Evolutionary conservation across 2,113 vertebrate genomes (phyloP), one percentile per base, ranked within the genome.

Genomic region (Cheilinus undulatus): DNA sequence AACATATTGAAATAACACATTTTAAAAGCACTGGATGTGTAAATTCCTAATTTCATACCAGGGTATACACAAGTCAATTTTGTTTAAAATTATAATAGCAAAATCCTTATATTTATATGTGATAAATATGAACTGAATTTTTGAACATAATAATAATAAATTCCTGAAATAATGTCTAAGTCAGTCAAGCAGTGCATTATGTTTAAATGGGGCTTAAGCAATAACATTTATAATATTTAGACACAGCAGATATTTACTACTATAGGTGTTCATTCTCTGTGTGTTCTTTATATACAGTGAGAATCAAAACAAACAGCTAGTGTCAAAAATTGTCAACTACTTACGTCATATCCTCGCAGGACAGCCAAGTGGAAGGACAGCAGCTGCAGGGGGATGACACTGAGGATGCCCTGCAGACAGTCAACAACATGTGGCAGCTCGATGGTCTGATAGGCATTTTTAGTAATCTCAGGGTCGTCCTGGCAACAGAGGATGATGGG

Each of bases 281-380:
- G 19, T 45, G 28, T 23, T 51, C 40, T 43, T 17, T 7, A 17
- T 23, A 27, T 7, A 22, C 38, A 30, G 19, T 49, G 23, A 22
- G n/a, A 52, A 26, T 14, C 17, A 14, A 7, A n/a, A 38, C 0
- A 10, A 20, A 36, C 13, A 17, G 27, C 50, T 28, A 8, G 12
- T 36, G 11, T 28, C 14, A 56, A 24, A 17, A 15, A 24, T 10
- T 45, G 26, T 48, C 12, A 28, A 54, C 13, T 68, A 93, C 97
- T 75, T 93, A 99, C 97, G 2, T 99, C 97, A 15, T 94, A 98
- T 94, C 97, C 97, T 86, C 97, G 91, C 82, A 97, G 95, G 40
- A 98, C 97, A 22, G 97, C 97, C 92, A 99, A 91, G 92, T 99
- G 97, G 90, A 99, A 99, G 4, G 97, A 99, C 38, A 99, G 81